Evolutionary conservation across 1,140 invertebrate species (phyloP).

Genomic region (Hesperophylax magnus): DNA sequence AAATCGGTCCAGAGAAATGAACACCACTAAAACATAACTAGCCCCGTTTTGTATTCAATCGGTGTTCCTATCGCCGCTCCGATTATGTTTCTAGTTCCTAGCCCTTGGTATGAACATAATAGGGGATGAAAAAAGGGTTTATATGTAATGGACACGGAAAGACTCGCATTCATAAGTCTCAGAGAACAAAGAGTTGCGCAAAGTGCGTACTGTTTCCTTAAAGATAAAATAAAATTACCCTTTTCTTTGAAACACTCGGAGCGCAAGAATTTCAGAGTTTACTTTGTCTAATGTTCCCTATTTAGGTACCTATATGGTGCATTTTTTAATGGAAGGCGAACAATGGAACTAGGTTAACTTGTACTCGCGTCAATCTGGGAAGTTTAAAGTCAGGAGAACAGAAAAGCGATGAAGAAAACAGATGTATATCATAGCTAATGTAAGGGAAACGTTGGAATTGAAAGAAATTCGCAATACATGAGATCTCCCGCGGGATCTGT

Average conservation of each 20-base stretch:
- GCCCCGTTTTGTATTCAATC: slow-evolving; percentile 56
- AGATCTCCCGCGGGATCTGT: too few species aligned
- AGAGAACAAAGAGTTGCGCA: slow-evolving; percentile 2
- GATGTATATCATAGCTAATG: too few species aligned
- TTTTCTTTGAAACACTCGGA: background rate
- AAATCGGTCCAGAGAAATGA: slow-evolving; percentile 32
- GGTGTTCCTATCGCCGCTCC: slow-evolving; percentile 49
- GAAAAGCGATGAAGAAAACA: too few species aligned
- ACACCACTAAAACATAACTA: slow-evolving; percentile 51
- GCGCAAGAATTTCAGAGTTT: too few species aligned
- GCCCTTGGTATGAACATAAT: slow-evolving; percentile 44
- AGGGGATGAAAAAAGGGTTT: slow-evolving; percentile 55
- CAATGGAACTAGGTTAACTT: too few species aligned
- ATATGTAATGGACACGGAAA: slow-evolving; percentile 52
- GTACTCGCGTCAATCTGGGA: too few species aligned
- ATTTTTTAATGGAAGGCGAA: too few species aligned
- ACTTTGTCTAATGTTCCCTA: too few species aligned
- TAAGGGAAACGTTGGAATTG: too few species aligned
- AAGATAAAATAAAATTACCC: slow-evolving; percentile 10
- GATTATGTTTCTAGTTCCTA: slow-evolving; percentile 50
- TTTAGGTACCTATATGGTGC: too few species aligned
- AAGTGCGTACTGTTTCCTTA: background rate
- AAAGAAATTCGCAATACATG: too few species aligned
- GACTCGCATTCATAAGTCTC: slow-evolving; percentile 50
- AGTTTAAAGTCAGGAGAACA: too few species aligned